These are phyloP conservation scores for Ormia ochracea DNA, from an alignment of 2,888 invertebrate species.

Conservation along the genomic window DNA sequence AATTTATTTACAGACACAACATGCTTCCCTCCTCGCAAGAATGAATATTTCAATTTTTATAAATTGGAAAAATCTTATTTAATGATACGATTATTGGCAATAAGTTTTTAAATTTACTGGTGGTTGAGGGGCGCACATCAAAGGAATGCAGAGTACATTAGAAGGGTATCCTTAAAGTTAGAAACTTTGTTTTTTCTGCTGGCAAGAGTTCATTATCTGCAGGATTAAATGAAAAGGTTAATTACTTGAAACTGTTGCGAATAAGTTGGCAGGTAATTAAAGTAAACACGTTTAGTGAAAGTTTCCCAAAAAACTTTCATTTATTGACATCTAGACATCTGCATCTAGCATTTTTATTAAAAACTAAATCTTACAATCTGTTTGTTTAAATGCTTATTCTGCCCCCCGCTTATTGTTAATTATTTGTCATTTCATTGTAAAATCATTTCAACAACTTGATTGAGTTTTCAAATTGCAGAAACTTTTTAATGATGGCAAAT, in stretches of 20 bases:
- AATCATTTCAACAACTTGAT: conserved; percentile 18
- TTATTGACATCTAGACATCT: not conserved
- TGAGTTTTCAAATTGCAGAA: conserved; percentile 35
- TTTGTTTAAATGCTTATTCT: not conserved
- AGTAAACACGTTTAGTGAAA: not conserved
- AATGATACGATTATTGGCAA: conserved; percentile 23
- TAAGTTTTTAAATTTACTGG: conserved; percentile 8
- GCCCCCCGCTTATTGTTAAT: not conserved
- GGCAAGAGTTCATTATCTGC: not conserved
- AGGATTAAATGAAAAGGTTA: not conserved
- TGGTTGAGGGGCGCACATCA: not conserved
- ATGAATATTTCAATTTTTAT: not conserved
- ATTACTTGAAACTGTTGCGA: not conserved
- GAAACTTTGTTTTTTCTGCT: not conserved
- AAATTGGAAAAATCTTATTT: conserved; percentile 21
- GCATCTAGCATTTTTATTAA: conserved; percentile 9
- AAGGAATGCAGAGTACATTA: too few relatives aligned
- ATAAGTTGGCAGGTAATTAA: not conserved
- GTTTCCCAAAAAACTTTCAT: not conserved
- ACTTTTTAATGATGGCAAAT: conserved; percentile 57
- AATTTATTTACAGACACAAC: conserved; percentile 27
- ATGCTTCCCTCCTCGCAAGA: not conserved
- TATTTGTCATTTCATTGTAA: conserved; percentile 1
- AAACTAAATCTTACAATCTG: conserved; percentile 2
- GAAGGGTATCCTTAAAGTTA: not conserved